Conservation (phyloP, 1,140 invertebrate species). For the Neodiprion pinetum region DNA sequence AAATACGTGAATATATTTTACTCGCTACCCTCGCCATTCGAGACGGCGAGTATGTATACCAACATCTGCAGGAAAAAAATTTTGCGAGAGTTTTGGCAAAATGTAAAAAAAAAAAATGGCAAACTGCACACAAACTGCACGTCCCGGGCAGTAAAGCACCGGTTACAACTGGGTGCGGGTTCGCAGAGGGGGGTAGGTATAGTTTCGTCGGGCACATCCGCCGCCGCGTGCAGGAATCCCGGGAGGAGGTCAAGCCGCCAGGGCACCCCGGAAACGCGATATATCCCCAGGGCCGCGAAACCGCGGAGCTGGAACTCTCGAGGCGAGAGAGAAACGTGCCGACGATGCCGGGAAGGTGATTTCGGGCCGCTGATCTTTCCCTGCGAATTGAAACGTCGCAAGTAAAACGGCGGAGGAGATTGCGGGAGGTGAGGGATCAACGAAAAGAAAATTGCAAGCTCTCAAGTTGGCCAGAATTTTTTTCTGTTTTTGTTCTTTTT, state of each 20-base stretch:
- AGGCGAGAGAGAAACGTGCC: neutral
- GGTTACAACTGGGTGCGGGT: neutral
- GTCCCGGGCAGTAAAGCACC: neutral
- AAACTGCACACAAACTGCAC: no score
- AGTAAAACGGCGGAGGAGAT: conserved; percentile 29
- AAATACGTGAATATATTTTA: no score
- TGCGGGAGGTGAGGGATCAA: conserved; percentile 2
- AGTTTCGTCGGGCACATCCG: conserved; percentile 27
- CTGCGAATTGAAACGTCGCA: conserved; percentile 39
- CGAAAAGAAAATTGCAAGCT: no score
- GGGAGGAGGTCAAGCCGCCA: conserved; percentile 34
- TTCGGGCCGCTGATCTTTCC: conserved; percentile 25
- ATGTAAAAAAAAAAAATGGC: no score
- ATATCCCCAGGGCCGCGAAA: conserved; percentile 29
- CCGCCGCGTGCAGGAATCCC: conserved; percentile 40
- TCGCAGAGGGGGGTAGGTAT: conserved; percentile 11
- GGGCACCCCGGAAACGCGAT: conserved; percentile 42
- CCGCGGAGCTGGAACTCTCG: neutral
- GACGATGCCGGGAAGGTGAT: conserved; percentile 22
- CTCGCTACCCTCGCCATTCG: no score
- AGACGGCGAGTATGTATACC: no score
- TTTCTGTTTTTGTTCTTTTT: neutral
- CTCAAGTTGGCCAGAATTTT: neutral
- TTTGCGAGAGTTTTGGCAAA: no score
- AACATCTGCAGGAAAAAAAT: no score